A percentile compares a stretch with the other conserved stretches of the same genome.
These are phyloP conservation scores for Phenganax marumi DNA, from an alignment of 92 coral and sea anemone genomes.

Conservation along the genomic window DNA sequence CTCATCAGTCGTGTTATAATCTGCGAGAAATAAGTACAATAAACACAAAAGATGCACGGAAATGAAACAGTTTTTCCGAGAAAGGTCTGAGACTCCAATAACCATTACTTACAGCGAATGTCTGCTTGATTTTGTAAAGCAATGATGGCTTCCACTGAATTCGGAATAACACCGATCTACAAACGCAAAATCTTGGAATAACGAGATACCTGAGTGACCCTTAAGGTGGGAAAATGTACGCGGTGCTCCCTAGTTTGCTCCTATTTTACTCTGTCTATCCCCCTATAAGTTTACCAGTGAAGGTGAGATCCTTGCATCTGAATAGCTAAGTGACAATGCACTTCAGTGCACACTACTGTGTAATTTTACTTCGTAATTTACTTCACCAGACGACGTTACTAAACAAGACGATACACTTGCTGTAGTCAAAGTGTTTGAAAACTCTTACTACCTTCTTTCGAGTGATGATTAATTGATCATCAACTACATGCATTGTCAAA, in stretches of 20 bases:
- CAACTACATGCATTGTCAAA: conserved; percentile 73
- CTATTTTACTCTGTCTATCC: too few relatives aligned
- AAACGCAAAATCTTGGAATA: background rate
- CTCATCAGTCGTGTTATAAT: conserved; percentile 57
- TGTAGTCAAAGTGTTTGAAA: background rate
- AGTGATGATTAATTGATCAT: conserved; percentile 60
- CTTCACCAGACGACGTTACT: too few relatives aligned
- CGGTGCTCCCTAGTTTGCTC: too few relatives aligned
- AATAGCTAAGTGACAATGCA: too few relatives aligned
- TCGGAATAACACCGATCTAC: conserved; percentile 73
- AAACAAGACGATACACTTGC: background rate
- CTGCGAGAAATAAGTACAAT: conserved; percentile 33
- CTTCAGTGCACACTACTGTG: too few relatives aligned
- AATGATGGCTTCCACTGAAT: conserved; percentile 68
- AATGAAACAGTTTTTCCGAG: background rate
- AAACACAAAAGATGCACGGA: background rate
- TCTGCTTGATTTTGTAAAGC: conserved; percentile 78
- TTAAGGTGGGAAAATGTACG: background rate
- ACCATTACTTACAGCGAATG: conserved; percentile 59
- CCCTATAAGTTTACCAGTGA: too few relatives aligned
- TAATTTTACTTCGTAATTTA: too few relatives aligned
- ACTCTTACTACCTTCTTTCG: conserved; percentile 64
- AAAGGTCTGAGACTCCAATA: background rate
- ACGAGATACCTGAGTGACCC: background rate
- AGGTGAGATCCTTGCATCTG: too few relatives aligned